Evolutionary conservation across 2,113 vertebrate genomes (phyloP), one percentile per base, ranked within the genome.

Genomic region (Phyllopteryx taeniolatus): DNA sequence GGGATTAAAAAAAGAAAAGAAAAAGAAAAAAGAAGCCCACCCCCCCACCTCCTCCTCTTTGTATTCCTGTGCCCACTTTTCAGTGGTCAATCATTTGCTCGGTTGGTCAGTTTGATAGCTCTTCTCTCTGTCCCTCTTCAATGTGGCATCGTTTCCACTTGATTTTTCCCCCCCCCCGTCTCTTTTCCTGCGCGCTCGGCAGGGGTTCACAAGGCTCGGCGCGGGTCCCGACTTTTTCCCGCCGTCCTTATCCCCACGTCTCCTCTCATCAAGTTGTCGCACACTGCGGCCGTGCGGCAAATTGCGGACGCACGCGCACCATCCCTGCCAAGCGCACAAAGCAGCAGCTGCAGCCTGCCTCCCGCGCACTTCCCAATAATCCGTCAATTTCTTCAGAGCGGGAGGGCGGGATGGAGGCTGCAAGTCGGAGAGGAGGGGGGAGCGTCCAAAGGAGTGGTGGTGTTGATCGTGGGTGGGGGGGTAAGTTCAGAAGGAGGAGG

Each of bases 291-390:
- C 71, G 67, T 56, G 73, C 84, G 74, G 81, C 88, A 82, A 69
- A 69, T 75, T 73, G 81, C 65, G 70, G 77, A 80, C 75, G 27
- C 80, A 64, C 79, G 79, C 81, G 68, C 90, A 83, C 75, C 90
- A 87, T 89, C 81, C 83, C 82, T 49, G 83, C 75, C 76, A 69
- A 79, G 80, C 85, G 68, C 84, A 82, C 84, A 85, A 83, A 79
- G 84, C 86, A 81, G 87, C 89, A 91, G 91, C 91, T 92, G 91
- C 86, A 91, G 90, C 91, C 87, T 90, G 87, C 91, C 83, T 91
- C 91, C 77, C 80, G 84, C 86, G 87, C 86, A 85, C 82, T 91
- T 91, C 90, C 83, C 86, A 82, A 92, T 92, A 92, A 93, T 94
- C 94, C 92, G 89, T 91, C 88, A 92, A 83, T 93, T 92, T 90